Base-by-base conservation (phyloP, 2,888 invertebrate genomes). In the Phalera bucephala region DNA sequence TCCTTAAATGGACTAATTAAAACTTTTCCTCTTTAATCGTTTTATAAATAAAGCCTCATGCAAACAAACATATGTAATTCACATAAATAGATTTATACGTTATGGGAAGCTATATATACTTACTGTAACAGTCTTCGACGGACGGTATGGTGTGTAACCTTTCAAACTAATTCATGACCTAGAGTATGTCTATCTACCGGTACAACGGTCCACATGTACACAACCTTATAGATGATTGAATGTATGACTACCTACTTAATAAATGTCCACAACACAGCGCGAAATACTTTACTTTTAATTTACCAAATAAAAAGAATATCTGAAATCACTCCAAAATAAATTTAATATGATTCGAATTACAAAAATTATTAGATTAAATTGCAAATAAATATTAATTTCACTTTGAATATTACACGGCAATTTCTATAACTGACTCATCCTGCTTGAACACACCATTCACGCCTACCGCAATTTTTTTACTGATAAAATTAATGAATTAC, bases 91-190 rank as follows among this genome's bases (percentile, higher is more conserved):
- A n/a, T n/a, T n/a, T 31, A 1, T 11, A 41, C 27, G 27, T 43
- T 37, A 46, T 47, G 40, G 41, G 25, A 28, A 41, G 37, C 45
- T 54, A 48, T 44, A 42, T 45, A 47, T 61, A 58, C 59, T 49
- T 49, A 62, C 63, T 41, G 39, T 36, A 40, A 34, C 44, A 50
- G 50, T 47, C 39, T 52, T 47, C 33, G 28, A 10, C 34, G 42
- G 42, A 44, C 44, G 42, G 36, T 55, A 40, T 17, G 28, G 31
- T 45, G 38, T 39, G 43, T 41, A 48, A 50, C 45, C 36, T 32
- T 54, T 46, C 4, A 40, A 30, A 36, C 38, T 40, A 35, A 33
- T 30, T 31, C 62, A 62, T 59, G 49, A 45, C 56, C 49, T 49
- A n/a, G n/a, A n/a, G n/a, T n/a, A n/a, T n/a, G n/a, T n/a, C n/a